A percentile compares a stretch with the other conserved stretches of the same genome.
phyloP scores from a whole-genome alignment of 2,797 vertebrate species.

The Eulemur albifrons region DNA sequence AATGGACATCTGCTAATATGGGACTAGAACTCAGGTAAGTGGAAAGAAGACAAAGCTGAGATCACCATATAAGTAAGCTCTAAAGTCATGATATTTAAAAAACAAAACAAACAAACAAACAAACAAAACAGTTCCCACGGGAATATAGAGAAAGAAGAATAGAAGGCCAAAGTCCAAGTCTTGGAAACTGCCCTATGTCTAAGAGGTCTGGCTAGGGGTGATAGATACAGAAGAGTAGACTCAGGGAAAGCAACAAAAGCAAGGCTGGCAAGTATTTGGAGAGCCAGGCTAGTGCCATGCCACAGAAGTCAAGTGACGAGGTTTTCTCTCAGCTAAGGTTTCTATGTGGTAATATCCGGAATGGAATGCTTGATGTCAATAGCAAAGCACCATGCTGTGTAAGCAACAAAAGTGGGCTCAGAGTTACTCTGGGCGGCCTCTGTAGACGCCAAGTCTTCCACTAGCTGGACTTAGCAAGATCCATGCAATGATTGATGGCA shows the following conservation, averaged over 20 bases:
- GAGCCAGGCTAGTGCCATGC: not conserved
- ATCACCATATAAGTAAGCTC: constrained; percentile 10
- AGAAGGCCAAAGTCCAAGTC: not conserved
- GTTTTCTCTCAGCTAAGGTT: constrained; percentile 50
- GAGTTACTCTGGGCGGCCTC: constrained; percentile 1
- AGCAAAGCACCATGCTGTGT: constrained; percentile 16
- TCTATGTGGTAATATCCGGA: not conserved
- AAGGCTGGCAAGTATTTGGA: not conserved
- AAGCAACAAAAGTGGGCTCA: constrained; percentile 40
- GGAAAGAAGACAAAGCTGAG: not conserved
- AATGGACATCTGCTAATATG: not conserved
- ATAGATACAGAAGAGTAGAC: constrained; percentile 7
- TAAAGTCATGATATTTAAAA: not conserved
- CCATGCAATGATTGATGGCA: not conserved
- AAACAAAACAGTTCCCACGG: not conserved
- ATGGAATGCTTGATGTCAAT: not conserved
- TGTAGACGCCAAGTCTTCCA: constrained; percentile 18
- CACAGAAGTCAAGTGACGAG: constrained; percentile 29
- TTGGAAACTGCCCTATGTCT: not conserved
- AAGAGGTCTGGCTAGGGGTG: not conserved
- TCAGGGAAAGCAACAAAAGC: not conserved
- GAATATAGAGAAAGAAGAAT: not conserved
- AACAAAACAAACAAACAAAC: not conserved
- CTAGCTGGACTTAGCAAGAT: constrained; percentile 21
- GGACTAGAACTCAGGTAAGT: not conserved